Evolutionary conservation across 2,797 vertebrate genomes (phyloP).

Genomic region (Morelia viridis): DNA sequence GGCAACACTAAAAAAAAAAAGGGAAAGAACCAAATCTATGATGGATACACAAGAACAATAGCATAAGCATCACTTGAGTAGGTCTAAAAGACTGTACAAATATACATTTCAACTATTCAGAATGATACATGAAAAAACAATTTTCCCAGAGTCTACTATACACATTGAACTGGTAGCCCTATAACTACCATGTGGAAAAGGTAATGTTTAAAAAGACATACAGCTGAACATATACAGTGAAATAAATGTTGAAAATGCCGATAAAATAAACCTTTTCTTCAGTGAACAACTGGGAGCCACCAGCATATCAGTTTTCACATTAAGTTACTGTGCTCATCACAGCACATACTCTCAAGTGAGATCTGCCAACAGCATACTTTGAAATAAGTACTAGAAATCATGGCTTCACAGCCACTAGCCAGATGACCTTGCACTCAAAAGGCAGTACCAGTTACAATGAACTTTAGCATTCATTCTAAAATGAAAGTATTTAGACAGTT

Average conservation of each 20-base stretch:
- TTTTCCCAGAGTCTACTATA: constrained; percentile 78
- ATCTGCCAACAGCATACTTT: constrained; percentile 55
- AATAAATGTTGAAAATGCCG: constrained; percentile 68
- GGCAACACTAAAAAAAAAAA: constrained; percentile 87
- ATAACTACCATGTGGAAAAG: constrained; percentile 68
- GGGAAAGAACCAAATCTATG: constrained; percentile 81
- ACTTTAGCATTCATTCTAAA: constrained; percentile 59
- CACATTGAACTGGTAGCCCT: constrained; percentile 74
- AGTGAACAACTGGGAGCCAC: constrained; percentile 71
- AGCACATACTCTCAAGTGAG: constrained; percentile 60
- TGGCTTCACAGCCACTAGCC: constrained; percentile 40
- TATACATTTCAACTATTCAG: constrained; percentile 92
- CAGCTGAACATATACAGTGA: constrained; percentile 72
- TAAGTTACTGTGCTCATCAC: constrained; percentile 70
- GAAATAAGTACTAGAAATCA: constrained; percentile 44
- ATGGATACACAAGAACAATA: constrained; percentile 87
- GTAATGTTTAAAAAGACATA: constrained; percentile 69
- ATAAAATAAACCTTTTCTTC: constrained; percentile 68
- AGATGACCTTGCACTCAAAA: constrained; percentile 47
- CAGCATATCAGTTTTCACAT: constrained; percentile 70
- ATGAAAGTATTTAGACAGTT: constrained; percentile 45
- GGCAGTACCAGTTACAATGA: constrained; percentile 66
- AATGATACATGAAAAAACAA: constrained; percentile 85
- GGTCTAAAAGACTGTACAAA: constrained; percentile 99
- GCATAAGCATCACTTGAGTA: constrained; percentile 88